These are phyloP conservation scores for Eupeodes latifasciatus DNA, from an alignment of 2,888 invertebrate genomes.

Conservation along the genomic window DNA sequence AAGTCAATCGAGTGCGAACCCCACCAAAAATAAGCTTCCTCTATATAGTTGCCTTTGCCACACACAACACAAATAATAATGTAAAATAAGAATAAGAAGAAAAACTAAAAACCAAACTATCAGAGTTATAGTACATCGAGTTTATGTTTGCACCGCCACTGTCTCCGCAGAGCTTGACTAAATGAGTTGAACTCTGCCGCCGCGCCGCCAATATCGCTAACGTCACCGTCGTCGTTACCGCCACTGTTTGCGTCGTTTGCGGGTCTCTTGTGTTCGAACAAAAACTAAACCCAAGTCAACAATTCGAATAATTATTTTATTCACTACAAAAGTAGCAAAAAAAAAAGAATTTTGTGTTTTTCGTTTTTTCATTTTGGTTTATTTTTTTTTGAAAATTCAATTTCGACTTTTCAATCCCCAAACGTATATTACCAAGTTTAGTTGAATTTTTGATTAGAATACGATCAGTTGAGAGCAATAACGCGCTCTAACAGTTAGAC, in stretches of 20 bases:
- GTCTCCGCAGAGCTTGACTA: slow-evolving; percentile 72
- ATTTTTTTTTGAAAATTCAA: neutral
- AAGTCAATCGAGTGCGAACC: slow-evolving; percentile 74
- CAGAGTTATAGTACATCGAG: slow-evolving; percentile 45
- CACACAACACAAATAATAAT: slow-evolving; percentile 44
- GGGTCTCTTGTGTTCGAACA: slow-evolving; percentile 56
- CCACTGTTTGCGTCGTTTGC: slow-evolving; percentile 59
- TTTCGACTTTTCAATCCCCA: slow-evolving; percentile 58
- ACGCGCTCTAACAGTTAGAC: slow-evolving; percentile 38
- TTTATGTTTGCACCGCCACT: slow-evolving; percentile 58
- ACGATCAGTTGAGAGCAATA: slow-evolving; percentile 73
- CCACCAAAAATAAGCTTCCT: slow-evolving; percentile 74
- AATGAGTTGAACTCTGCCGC: slow-evolving; percentile 71
- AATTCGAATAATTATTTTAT: neutral
- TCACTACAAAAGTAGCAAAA: slow-evolving; percentile 11
- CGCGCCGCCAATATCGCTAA: too few relatives aligned
- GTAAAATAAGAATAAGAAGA: slow-evolving; percentile 28
- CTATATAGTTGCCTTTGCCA: slow-evolving; percentile 43
- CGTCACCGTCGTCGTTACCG: neutral
- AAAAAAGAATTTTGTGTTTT: slow-evolving; percentile 12
- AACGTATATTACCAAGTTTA: slow-evolving; percentile 68
- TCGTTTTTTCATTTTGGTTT: neutral
- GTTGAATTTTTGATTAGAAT: slow-evolving; percentile 77
- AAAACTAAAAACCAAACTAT: slow-evolving; percentile 21
- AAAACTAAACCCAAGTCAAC: slow-evolving; percentile 19